phyloP scores from a whole-genome alignment of 2,113 vertebrate species.

The Phyllostomus discolor region DNA sequence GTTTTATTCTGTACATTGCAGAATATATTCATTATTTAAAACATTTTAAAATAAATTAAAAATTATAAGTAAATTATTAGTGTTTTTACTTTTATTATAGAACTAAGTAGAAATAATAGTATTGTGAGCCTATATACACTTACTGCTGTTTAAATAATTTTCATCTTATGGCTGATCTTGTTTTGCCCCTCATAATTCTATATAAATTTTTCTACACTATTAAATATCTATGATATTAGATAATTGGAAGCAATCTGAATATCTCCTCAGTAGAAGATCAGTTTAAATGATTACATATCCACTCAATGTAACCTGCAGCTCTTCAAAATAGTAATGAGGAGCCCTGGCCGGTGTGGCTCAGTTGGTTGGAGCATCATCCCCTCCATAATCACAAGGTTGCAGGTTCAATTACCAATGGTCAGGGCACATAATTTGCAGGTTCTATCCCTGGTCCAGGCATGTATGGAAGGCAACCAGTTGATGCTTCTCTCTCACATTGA shows the following conservation, averaged over 20 bases:
- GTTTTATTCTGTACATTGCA: neutral
- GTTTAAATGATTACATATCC: neutral
- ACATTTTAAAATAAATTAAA: neutral
- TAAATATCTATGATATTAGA: neutral
- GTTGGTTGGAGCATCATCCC: too few species aligned
- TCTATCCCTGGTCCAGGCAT: too few species aligned
- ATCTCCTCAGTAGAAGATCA: neutral
- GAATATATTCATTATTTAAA: neutral
- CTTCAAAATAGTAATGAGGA: neutral
- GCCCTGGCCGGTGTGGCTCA: neutral
- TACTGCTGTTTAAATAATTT: neutral
- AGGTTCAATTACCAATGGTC: too few species aligned
- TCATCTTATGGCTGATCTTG: neutral
- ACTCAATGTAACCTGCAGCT: neutral
- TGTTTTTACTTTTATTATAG: neutral
- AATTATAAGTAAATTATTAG: neutral
- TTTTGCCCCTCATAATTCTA: neutral
- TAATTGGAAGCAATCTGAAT: neutral
- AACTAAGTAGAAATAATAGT: neutral
- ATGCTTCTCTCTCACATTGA: neutral
- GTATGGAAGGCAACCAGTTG: too few species aligned
- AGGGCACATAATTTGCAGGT: neutral
- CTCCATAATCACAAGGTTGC: too few species aligned
- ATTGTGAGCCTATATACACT: neutral
- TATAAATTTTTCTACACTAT: neutral